These are phyloP conservation scores for Lepus americanus DNA, from an alignment of 2,113 vertebrate genomes.

Conservation along the genomic window DNA sequence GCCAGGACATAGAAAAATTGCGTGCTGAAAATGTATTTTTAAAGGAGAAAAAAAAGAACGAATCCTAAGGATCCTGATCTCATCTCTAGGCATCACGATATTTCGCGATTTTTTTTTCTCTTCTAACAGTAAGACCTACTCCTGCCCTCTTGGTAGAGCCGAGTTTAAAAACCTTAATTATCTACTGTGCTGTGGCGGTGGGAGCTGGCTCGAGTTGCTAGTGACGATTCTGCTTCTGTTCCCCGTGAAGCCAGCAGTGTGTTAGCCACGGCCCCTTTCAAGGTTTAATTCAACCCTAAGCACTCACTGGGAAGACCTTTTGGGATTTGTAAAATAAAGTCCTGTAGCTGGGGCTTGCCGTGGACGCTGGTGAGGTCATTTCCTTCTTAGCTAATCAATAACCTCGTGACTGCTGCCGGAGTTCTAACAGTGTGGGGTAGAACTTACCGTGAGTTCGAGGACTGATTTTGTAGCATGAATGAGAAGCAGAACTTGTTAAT, in stretches of 20 bases:
- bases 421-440: neutral
- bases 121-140: neutral
- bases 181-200: neutral
- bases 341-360: neutral
- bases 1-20: conserved; percentile 92
- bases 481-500: conserved; percentile 38
- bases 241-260: neutral
- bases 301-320: neutral
- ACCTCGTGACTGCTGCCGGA: neutral
- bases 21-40: conserved; percentile 89
- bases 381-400: neutral
- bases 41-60: conserved; percentile 86
- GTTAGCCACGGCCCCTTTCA: neutral
- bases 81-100: neutral
- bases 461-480: neutral
- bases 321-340: conserved; percentile 50
- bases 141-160: neutral
- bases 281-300: neutral
- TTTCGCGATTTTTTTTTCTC: neutral
- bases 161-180: neutral
- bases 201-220: neutral
- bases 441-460: neutral
- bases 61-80: conserved; percentile 63
- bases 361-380: neutral
- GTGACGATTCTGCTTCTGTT: neutral